Evolutionary conservation across 2,888 invertebrate genomes (phyloP).

Genomic region (Mythimna vitellina): DNA sequence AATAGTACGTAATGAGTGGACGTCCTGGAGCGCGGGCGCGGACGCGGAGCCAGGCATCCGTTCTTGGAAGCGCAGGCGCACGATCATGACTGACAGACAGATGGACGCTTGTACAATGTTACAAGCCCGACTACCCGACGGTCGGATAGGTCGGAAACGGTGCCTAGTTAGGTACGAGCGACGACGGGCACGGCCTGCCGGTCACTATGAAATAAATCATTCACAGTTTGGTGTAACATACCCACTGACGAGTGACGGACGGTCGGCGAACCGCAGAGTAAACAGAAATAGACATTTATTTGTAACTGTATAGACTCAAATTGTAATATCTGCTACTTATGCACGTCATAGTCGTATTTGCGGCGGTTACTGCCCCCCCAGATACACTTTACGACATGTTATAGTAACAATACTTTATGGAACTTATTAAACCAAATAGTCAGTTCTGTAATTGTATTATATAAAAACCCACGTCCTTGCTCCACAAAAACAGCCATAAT

Average conservation of each 20-base stretch:
- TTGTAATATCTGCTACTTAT: slow-evolving; percentile 32
- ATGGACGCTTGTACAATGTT: slow-evolving; percentile 74
- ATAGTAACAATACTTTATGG: slow-evolving; percentile 19
- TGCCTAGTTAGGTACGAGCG: slow-evolving; percentile 50
- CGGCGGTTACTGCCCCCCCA: not conserved
- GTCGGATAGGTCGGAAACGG: slow-evolving; percentile 66
- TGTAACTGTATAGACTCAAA: slow-evolving; percentile 32
- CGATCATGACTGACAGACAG: slow-evolving; percentile 73
- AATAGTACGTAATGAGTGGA: slow-evolving; percentile 74
- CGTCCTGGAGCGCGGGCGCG: slow-evolving; percentile 66
- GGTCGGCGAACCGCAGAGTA: slow-evolving; percentile 52
- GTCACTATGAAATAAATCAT: slow-evolving; percentile 50
- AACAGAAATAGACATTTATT: slow-evolving; percentile 57
- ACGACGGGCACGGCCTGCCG: slow-evolving; percentile 24
- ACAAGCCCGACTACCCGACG: slow-evolving; percentile 60
- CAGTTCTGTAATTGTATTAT: slow-evolving; percentile 20
- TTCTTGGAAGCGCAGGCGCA: slow-evolving; percentile 76
- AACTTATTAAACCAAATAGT: slow-evolving; percentile 2
- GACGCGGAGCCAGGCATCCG: slow-evolving; percentile 74
- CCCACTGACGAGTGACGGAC: slow-evolving; percentile 41
- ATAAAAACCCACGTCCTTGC: slow-evolving; percentile 60
- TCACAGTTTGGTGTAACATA: slow-evolving; percentile 37
- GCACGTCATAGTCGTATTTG: slow-evolving; percentile 36
- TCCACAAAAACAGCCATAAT: slow-evolving; percentile 62
- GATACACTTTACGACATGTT: slow-evolving; percentile 19